Percentiles rank a stretch among this genome's conserved stretches.
Conservation (phyloP, 2,797 vertebrate species). For the Furcifer pardalis region DNA sequence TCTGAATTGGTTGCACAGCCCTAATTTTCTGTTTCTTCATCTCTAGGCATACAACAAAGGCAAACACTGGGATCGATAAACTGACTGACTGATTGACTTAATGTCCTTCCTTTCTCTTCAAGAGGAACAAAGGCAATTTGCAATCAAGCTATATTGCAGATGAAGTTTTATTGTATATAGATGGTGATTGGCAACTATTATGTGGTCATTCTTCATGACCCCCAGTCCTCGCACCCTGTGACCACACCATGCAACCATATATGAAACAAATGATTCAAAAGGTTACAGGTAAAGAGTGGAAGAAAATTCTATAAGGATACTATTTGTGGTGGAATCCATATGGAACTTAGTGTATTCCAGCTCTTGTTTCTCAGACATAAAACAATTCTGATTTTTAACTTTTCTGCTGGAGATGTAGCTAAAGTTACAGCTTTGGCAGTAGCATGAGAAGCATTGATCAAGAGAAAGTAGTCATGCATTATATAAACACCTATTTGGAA, state of each 20-base stretch:
- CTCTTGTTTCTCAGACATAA: neutral
- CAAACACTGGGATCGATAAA: too few relatives aligned
- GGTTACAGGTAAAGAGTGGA: neutral
- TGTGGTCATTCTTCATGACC: neutral
- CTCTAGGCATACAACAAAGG: too few relatives aligned
- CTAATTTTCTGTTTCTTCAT: too few relatives aligned
- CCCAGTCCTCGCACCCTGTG: neutral
- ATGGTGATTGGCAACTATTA: too few relatives aligned
- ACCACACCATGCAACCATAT: neutral
- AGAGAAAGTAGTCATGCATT: neutral
- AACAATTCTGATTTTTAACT: neutral
- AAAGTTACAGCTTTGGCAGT: neutral
- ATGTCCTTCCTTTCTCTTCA: too few relatives aligned
- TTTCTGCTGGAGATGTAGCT: neutral
- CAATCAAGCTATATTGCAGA: too few relatives aligned
- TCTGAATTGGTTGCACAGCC: too few relatives aligned
- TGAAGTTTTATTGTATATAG: too few relatives aligned
- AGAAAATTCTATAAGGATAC: neutral
- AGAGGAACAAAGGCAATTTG: too few relatives aligned
- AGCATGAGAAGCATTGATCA: neutral
- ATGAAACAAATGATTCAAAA: neutral
- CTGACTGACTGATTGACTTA: too few relatives aligned
- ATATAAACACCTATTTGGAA: neutral
- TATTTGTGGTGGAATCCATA: neutral
- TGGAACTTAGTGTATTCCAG: neutral